phyloP scores from a whole-genome alignment of 2,797 vertebrate genomes.

The Borostomias antarcticus region DNA sequence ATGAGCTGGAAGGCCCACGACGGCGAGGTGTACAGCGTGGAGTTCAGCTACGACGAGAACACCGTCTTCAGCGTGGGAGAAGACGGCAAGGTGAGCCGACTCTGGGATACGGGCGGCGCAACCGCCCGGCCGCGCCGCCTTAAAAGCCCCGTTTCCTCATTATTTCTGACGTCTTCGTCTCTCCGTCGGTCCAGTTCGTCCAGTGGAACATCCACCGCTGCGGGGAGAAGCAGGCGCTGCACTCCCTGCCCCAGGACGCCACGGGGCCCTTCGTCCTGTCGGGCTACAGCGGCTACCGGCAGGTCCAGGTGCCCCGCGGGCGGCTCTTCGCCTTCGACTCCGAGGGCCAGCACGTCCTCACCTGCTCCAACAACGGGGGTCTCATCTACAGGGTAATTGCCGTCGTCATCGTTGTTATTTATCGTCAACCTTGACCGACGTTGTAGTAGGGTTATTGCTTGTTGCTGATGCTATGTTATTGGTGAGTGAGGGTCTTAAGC shows the following conservation, averaged over 20 bases:
- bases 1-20: slow-evolving; percentile 96
- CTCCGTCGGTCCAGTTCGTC: slow-evolving; percentile 87
- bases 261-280: slow-evolving; percentile 12
- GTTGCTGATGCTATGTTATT: no score
- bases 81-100: slow-evolving; percentile 94
- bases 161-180: no score
- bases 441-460: neutral
- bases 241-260: slow-evolving; percentile 79
- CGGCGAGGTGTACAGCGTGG: slow-evolving; percentile 94
- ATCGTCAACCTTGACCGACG: no score
- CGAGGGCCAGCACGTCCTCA: slow-evolving; percentile 92
- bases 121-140: no score
- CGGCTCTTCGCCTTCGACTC: slow-evolving; percentile 96
- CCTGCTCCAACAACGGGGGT: slow-evolving; percentile 86
- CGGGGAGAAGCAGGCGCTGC: slow-evolving; percentile 90
- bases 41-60: slow-evolving; percentile 98
- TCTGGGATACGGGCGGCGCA: no score
- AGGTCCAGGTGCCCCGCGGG: slow-evolving; percentile 92
- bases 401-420: neutral
- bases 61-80: slow-evolving; percentile 94
- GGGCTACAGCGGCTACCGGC: slow-evolving; percentile 73
- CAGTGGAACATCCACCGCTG: slow-evolving; percentile 98
- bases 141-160: no score
- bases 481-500: no score
- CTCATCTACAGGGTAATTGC: slow-evolving; percentile 87